Evolutionary conservation across 2,888 invertebrate species (phyloP).

Genomic region (Selenia dentaria): DNA sequence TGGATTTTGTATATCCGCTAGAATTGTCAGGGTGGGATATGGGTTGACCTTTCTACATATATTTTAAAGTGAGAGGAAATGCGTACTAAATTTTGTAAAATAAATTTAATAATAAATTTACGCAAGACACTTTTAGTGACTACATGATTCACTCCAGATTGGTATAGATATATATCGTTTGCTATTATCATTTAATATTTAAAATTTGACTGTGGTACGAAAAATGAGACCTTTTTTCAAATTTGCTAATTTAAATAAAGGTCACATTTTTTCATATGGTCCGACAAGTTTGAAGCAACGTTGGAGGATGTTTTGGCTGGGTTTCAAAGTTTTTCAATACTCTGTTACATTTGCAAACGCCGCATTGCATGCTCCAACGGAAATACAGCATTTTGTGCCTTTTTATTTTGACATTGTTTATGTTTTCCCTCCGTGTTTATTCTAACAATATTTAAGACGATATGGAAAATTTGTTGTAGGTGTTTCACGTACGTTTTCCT

Average conservation of each 20-base stretch:
- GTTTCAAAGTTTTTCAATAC: slow-evolving; percentile 37
- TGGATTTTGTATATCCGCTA: slow-evolving; percentile 18
- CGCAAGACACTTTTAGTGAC: no score
- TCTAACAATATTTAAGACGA: slow-evolving; percentile 8
- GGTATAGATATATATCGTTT: neutral
- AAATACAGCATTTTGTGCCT: slow-evolving; percentile 1
- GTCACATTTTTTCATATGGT: neutral
- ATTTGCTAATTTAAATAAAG: no score
- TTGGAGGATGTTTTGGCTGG: slow-evolving; percentile 34
- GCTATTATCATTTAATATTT: neutral
- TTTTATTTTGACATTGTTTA: slow-evolving; percentile 4
- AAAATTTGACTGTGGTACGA: no score
- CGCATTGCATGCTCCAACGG: slow-evolving; percentile 18
- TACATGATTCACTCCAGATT: neutral
- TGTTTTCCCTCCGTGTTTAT: slow-evolving; percentile 3
- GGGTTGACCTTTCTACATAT: slow-evolving; percentile 21
- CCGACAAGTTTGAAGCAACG: slow-evolving; percentile 30
- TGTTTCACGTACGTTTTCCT: slow-evolving; percentile 15
- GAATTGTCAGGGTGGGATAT: slow-evolving; percentile 15
- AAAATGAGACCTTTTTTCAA: no score
- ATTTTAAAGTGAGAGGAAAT: slow-evolving; percentile 17
- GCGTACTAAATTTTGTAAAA: slow-evolving; percentile 5
- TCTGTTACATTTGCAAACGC: slow-evolving; percentile 34
- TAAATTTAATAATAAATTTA: slow-evolving; percentile 12
- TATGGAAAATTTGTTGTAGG: slow-evolving; percentile 11